A percentile compares a stretch with the other conserved stretches of the same genome.
phyloP scores from a whole-genome alignment of 2,797 vertebrate species.

The Prunella strophiata region DNA sequence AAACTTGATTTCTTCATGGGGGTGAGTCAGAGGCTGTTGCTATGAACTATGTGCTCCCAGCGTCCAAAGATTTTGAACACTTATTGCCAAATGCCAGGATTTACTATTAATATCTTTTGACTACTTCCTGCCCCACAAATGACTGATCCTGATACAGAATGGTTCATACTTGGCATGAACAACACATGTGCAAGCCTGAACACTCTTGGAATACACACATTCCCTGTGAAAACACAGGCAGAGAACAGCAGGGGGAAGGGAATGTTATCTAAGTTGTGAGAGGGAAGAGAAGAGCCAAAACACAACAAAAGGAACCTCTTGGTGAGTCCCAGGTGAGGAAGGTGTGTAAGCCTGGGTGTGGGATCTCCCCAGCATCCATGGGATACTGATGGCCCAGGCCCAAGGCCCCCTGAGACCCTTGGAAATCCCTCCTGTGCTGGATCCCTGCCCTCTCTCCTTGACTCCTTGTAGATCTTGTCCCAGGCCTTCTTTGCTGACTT shows the following conservation, averaged over 20 bases:
- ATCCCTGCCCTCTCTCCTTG: neutral
- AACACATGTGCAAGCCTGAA: neutral
- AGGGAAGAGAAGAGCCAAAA: neutral
- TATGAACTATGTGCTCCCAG: neutral
- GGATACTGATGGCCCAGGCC: neutral
- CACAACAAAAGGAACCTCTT: neutral
- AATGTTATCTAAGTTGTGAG: neutral
- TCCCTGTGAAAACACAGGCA: neutral
- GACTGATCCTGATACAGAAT: neutral
- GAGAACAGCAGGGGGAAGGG: neutral
- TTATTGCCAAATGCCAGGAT: neutral
- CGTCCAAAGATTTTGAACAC: neutral
- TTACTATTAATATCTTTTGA: neutral
- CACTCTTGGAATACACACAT: neutral
- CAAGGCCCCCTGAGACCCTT: neutral
- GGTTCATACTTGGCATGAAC: neutral
- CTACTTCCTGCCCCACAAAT: neutral
- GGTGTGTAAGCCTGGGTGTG: neutral
- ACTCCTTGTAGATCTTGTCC: neutral
- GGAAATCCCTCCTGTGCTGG: neutral
- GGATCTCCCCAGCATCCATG: neutral
- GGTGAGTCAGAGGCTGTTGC: neutral
- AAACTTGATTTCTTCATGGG: neutral
- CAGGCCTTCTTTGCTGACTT: neutral
- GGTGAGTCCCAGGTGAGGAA: neutral